Conservation (phyloP, 2,113 vertebrate species). For the Urocitellus parryii region DNA sequence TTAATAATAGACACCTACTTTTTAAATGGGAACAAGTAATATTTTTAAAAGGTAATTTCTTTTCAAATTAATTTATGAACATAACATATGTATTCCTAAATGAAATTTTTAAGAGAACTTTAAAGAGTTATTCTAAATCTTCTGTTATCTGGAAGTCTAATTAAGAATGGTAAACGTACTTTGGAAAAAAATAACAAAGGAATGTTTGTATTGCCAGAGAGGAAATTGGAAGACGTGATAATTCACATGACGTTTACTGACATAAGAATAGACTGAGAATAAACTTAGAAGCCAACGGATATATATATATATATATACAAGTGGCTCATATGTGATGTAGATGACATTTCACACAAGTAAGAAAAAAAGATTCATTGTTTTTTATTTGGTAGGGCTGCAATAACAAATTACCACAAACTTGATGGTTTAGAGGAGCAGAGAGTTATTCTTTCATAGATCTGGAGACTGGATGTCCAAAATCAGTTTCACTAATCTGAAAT, state of each 20-base stretch:
- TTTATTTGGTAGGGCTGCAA: background rate
- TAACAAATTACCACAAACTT: background rate
- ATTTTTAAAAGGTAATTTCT: background rate
- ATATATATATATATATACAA: background rate
- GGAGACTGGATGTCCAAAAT: background rate
- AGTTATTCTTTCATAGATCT: background rate
- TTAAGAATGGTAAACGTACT: background rate
- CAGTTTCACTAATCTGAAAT: background rate
- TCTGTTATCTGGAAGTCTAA: background rate
- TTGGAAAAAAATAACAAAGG: constrained; percentile 5
- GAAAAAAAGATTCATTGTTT: background rate
- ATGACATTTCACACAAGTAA: too few relatives aligned
- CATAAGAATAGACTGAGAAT: background rate
- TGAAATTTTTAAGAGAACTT: constrained; percentile 23
- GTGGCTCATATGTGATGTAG: background rate
- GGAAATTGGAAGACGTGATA: background rate
- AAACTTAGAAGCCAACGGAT: background rate
- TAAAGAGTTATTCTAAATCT: constrained; percentile 18
- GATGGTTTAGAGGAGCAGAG: background rate
- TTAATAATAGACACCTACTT: background rate
- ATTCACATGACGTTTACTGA: background rate
- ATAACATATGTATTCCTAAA: constrained; percentile 14
- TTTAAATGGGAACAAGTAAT: background rate
- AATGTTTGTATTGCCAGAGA: background rate
- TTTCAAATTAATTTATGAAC: constrained; percentile 30